Evolutionary conservation across 2,797 vertebrate species (phyloP).

Genomic region (Melanotaenia pygmaea): DNA sequence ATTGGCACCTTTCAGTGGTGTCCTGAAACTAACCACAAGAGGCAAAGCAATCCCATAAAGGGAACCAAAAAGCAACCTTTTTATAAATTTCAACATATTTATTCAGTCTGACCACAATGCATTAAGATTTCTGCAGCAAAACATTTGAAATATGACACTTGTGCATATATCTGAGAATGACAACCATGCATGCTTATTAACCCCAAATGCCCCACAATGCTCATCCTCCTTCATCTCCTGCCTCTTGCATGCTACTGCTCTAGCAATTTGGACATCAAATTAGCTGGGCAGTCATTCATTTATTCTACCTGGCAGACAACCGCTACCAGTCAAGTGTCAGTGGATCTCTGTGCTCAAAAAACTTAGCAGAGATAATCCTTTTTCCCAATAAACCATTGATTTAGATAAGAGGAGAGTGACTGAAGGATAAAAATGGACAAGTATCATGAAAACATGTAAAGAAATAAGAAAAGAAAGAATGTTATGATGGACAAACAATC

Average conservation of each 20-base stretch:
- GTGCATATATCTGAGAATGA: conserved; percentile 3
- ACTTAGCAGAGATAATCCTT: conserved; percentile 71
- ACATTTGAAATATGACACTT: background rate
- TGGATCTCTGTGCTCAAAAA: conserved; percentile 74
- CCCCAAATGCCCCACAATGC: conserved; percentile 9
- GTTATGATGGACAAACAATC: conserved; percentile 40
- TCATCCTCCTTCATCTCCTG: background rate
- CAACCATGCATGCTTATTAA: background rate
- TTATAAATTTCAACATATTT: conserved; percentile 22
- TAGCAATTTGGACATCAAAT: conserved; percentile 59
- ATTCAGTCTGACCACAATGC: conserved; percentile 11
- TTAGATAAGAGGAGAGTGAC: background rate
- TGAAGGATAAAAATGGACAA: conserved; percentile 1
- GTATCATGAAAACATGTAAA: conserved; percentile 41
- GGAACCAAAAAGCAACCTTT: conserved; percentile 18
- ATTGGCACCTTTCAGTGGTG: conserved; percentile 58
- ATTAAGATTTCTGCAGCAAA: conserved; percentile 13
- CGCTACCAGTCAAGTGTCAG: conserved; percentile 67
- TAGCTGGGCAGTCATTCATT: conserved; percentile 24
- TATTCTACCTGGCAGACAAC: conserved; percentile 57
- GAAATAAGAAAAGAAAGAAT: conserved; percentile 31
- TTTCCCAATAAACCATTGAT: conserved; percentile 64
- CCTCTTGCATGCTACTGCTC: conserved; percentile 10
- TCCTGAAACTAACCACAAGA: conserved; percentile 35
- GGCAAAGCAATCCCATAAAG: conserved; percentile 41